Base-by-base conservation (phyloP, 1,140 invertebrate species). In the Bombus superbus region DNA sequence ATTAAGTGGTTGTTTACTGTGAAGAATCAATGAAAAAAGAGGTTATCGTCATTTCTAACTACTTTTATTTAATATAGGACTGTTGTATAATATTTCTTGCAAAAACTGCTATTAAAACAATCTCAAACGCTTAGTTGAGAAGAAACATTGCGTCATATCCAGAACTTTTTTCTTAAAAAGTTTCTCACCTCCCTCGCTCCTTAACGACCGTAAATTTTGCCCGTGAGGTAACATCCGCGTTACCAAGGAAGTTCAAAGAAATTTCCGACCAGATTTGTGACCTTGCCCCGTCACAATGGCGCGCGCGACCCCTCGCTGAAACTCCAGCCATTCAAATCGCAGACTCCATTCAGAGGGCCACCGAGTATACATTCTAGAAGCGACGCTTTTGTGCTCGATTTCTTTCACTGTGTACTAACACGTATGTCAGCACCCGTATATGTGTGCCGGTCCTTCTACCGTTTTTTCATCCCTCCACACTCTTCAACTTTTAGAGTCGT, bases 231-330 rank as follows among this genome's bases (percentile, higher is more conserved):
- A 89, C 85, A 89, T 91, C 85, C 80, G 88, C 88, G 80, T 86
- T 91, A 88, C 82, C 73, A 66, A 75, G 88, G 79, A 90, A 90
- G 86, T 77, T 90, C 88, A 91, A 92, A 92, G 91, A 91, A 93
- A 91, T 92, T 87, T 91, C 88, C 90, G 90, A 92, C 91, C 91
- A 93, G 92, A 94, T 94, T 94, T 94, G 94, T 95, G 94, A 94
- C 94, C 94, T 95, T 95, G 94, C 88, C 92, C 92, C 74, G 82
- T 91, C 47, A 94, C 94, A 95, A 95, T 94, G 91, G 88, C 86
- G 83, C 83, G 76, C 91, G 90, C 91, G 91, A 94, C 91, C 93
- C 94, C 92, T 94, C 91, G 90, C 86, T 88, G 86, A 90, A 93
- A 89, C 89, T 91, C 85, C 80, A 79, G 85, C 91, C 90, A 93